phyloP scores from a whole-genome alignment of 2,888 invertebrate species.

The Nowickia ferox region DNA sequence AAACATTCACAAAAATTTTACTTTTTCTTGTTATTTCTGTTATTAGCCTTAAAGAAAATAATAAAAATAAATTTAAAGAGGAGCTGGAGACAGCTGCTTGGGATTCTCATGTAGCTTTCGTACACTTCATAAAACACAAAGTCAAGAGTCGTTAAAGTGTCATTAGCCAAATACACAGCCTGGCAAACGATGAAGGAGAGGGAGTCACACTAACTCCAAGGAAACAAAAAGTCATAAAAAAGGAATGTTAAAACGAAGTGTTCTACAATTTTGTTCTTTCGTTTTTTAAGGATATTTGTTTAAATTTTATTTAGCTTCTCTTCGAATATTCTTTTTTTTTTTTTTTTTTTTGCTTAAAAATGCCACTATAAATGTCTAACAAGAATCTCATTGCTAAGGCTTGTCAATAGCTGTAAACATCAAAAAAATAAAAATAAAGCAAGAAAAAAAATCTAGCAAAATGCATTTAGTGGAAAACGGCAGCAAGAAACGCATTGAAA shows the following conservation, averaged over 20 bases:
- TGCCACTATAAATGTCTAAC: constrained; percentile 42
- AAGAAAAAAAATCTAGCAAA: constrained; percentile 29
- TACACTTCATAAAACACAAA: constrained; percentile 72
- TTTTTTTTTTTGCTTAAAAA: constrained; percentile 20
- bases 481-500: constrained; percentile 31
- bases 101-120: constrained; percentile 56
- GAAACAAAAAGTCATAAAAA: constrained; percentile 65
- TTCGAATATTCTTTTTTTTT: not conserved
- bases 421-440: constrained; percentile 13
- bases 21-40: not conserved
- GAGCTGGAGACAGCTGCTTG: constrained; percentile 52
- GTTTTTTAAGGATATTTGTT: not conserved
- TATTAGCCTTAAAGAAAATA: not conserved
- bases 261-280: constrained; percentile 5
- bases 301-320: constrained; percentile 3
- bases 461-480: constrained; percentile 56
- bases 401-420: constrained; percentile 65
- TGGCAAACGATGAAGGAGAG: not conserved
- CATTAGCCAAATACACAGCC: constrained; percentile 71
- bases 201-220: constrained; percentile 49
- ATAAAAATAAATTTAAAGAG: constrained; percentile 36
- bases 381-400: constrained; percentile 50
- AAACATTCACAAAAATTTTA: not conserved
- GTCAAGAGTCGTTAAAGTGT: constrained; percentile 75
- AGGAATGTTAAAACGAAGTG: constrained; percentile 58